phyloP scores from a whole-genome alignment of 2,113 vertebrate species.

The Atherinomorus stipes region DNA sequence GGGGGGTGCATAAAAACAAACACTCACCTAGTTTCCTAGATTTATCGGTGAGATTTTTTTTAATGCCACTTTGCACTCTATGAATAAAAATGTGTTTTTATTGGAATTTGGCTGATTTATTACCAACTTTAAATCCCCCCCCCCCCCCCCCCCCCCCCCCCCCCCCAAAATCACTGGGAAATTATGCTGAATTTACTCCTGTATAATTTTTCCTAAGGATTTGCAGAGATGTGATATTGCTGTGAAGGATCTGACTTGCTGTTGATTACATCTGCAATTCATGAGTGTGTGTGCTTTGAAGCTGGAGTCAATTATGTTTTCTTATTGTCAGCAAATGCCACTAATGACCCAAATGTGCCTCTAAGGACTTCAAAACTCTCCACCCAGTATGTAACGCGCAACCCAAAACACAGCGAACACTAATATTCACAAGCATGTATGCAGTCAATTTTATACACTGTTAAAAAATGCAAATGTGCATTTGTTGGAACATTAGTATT shows the following conservation, averaged over 20 bases:
- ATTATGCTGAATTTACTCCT: neutral
- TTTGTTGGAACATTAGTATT: neutral
- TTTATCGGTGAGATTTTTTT: too few relatives aligned
- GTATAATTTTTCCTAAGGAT: conserved; percentile 1
- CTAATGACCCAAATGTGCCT: neutral
- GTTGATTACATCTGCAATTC: conserved; percentile 27
- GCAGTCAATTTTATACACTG: neutral
- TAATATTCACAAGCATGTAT: neutral
- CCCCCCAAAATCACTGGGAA: neutral
- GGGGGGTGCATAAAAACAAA: too few relatives aligned
- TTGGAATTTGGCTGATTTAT: too few relatives aligned
- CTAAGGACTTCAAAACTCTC: neutral
- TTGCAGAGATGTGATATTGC: neutral
- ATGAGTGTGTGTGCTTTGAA: neutral
- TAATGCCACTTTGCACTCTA: too few relatives aligned
- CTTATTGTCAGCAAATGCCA: neutral
- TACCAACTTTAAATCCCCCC: too few relatives aligned
- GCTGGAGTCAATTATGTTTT: neutral
- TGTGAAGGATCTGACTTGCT: neutral
- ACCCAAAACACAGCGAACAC: too few relatives aligned
- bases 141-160: too few relatives aligned
- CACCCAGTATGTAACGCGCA: neutral
- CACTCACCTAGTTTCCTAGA: too few relatives aligned
- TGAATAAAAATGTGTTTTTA: too few relatives aligned
- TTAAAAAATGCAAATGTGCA: neutral